Evolutionary conservation across 1,140 invertebrate genomes (phyloP), one percentile per base, ranked within the genome.

Genomic region (Atopsyche davidsoni): DNA sequence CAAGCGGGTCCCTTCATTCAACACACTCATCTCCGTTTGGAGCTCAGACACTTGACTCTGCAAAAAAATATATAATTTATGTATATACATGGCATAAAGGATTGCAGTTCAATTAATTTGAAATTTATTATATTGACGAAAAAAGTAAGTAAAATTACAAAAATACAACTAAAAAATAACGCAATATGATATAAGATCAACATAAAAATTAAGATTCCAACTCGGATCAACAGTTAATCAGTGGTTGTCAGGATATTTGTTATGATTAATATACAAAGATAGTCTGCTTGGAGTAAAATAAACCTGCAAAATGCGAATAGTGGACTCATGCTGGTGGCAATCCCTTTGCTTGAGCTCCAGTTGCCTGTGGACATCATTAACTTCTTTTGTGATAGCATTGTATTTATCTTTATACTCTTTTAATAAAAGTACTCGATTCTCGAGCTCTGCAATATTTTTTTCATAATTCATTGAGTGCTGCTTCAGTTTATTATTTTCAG

Each of bases 61-160:
- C 14, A 50, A 50, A 40, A 11, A 13, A 13, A 34, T 13, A 34
- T 3, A 34, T n/a, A n/a, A n/a, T n/a, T n/a, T n/a, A n/a, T n/a
- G n/a, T n/a, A n/a, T n/a, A n/a, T n/a, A n/a, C n/a, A n/a, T n/a
- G n/a, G n/a, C n/a, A n/a, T n/a, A n/a, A n/a, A n/a, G n/a, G n/a
- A n/a, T n/a, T n/a, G n/a, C n/a, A n/a, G n/a, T n/a, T n/a, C n/a
- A n/a, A n/a, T n/a, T n/a, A n/a, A n/a, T n/a, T n/a, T n/a, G n/a
- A n/a, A n/a, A n/a, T n/a, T n/a, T n/a, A n/a, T n/a, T n/a, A n/a
- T n/a, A n/a, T n/a, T n/a, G n/a, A n/a, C n/a, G n/a, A n/a, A n/a
- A n/a, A n/a, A 48, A 48, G 41, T 40, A 40, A 14, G 39, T 24
- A 35, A 48, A 40, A 3, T 40, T 19, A 3, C 32, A 28, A 28